Evolutionary conservation across 2,888 invertebrate genomes (phyloP), one percentile per base, ranked within the genome.

Genomic region (Ormyrus nitidulus): DNA sequence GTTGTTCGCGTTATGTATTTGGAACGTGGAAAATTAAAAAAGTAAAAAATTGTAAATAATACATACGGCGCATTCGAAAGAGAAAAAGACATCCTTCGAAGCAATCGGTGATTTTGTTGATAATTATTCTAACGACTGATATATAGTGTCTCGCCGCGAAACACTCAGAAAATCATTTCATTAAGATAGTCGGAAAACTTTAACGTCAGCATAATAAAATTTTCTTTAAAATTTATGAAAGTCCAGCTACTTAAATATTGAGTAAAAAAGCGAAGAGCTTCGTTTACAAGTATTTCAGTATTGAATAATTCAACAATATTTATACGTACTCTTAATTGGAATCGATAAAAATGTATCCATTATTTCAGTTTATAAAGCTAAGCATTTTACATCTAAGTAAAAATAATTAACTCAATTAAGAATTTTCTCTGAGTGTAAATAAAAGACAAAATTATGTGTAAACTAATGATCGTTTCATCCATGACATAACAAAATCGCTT

Each of bases 1-100:
- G 59, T 79, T 79, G 71, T 79, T 80, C 76, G 66, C 71, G 66
- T 69, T 73, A 64, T 77, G 64, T 80, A 73, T 69, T 79, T 76
- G 64, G 53, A 77, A 80, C 49, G 68, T 62, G 64, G 48, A 19
- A 80, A 77, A 76, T 68, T 51, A 72, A 69, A 34, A 34, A 77
- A 71, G 34, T 58, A 69, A 69, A 51, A 72, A 46, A 77, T 77
- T 77, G 75, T 80, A 80, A 80, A 80, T 80, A 80, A 64, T 6
- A 75, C 49, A 73, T 56, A 79, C 46, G 56, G 73, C 79, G 79
- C 73, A 68, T 69, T 69, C 53, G 53, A 73, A 62, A 58, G 65
- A 51, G 13, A 75, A 61, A 61, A 59, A 66, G 49, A 49, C 56
- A 73, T 56, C 59, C 68, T 75, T 66, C 66, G 61, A 77, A 80